phyloP scores from a whole-genome alignment of 2,888 invertebrate species.

The Ligdia adustata region DNA sequence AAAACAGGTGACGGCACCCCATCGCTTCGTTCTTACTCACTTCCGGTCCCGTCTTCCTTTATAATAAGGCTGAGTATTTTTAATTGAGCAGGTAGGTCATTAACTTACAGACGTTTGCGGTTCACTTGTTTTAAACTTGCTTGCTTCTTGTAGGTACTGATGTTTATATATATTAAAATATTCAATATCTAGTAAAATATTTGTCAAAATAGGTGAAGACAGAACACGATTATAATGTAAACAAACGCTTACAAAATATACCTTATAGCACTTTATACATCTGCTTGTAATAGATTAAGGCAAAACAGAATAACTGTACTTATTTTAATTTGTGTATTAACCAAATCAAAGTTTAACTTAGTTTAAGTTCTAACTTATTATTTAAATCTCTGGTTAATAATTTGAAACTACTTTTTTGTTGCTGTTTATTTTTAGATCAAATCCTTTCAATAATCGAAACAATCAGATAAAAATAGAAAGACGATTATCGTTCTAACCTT shows the following conservation, averaged over 20 bases:
- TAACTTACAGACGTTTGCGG: slow-evolving; percentile 4
- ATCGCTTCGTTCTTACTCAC: slow-evolving; percentile 48
- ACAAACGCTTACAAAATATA: too few species aligned
- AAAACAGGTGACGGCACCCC: slow-evolving; percentile 33
- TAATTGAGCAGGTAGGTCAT: slow-evolving; percentile 23
- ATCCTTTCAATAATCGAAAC: neutral
- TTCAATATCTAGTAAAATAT: neutral
- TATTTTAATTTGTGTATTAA: too few species aligned
- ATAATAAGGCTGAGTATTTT: slow-evolving; percentile 13
- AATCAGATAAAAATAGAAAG: neutral
- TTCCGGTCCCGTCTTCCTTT: slow-evolving; percentile 50
- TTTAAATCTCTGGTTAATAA: too few species aligned
- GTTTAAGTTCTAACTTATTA: too few species aligned
- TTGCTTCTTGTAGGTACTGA: neutral
- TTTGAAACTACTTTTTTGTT: too few species aligned
- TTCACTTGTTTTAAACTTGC: slow-evolving; percentile 10
- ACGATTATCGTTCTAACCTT: slow-evolving; percentile 3
- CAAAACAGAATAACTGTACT: too few species aligned
- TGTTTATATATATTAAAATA: too few species aligned
- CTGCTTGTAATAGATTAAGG: too few species aligned
- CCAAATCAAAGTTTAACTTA: too few species aligned
- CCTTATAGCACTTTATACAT: too few species aligned
- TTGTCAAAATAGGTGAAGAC: neutral
- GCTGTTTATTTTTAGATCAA: too few species aligned
- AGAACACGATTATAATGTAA: too few species aligned